Evolutionary conservation across 2,797 vertebrate species (phyloP).

Genomic region (Lepilemur ruficaudatus): DNA sequence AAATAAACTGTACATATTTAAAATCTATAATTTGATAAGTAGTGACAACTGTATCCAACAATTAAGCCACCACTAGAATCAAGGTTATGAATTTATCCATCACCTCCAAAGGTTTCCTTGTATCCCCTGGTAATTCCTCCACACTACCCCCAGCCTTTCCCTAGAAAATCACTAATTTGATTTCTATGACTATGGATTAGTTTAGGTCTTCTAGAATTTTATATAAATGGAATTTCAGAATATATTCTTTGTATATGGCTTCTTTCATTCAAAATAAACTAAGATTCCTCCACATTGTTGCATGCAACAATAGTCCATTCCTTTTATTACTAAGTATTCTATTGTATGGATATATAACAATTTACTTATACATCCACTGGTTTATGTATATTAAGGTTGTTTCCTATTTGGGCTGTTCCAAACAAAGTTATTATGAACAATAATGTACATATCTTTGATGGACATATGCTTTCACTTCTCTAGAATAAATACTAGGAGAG

Average conservation of each 20-base stretch:
- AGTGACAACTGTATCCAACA: background rate
- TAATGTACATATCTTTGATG: background rate
- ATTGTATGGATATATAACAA: background rate
- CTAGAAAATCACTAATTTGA: background rate
- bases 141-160: background rate
- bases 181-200: background rate
- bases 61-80: background rate
- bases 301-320: background rate
- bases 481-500: background rate
- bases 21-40: background rate
- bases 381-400: background rate
- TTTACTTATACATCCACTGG: background rate
- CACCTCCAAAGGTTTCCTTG: background rate
- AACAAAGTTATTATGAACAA: background rate
- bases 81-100: background rate
- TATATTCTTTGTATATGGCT: background rate
- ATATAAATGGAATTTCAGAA: background rate
- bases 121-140: background rate
- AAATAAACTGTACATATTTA: background rate
- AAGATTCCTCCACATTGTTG: background rate
- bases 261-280: background rate
- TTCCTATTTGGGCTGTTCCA: background rate
- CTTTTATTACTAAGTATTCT: background rate
- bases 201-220: background rate
- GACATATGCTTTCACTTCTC: background rate